phyloP scores from a whole-genome alignment of 1,140 invertebrate genomes.

The Nasonia giraulti region DNA sequence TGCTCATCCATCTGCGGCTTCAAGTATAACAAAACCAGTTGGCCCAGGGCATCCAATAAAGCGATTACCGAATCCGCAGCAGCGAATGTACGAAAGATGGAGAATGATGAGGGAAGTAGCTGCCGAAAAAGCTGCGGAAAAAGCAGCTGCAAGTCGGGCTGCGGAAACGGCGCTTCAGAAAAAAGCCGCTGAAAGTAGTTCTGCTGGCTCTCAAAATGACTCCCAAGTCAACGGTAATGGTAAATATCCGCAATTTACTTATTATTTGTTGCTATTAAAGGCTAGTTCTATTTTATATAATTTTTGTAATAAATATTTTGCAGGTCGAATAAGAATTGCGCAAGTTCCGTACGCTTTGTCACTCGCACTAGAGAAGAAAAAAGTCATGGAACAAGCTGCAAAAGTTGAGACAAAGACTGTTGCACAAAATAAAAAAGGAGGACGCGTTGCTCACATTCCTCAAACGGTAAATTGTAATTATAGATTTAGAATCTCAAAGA shows the following conservation, averaged over 20 bases:
- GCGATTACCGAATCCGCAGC: slow-evolving; percentile 66
- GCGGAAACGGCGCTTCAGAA: background rate
- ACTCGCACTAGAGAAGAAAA: slow-evolving; percentile 77
- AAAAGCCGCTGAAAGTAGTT: slow-evolving; percentile 25
- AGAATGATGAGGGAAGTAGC: slow-evolving; percentile 63
- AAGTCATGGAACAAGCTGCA: slow-evolving; percentile 71
- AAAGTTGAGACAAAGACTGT: slow-evolving; percentile 75
- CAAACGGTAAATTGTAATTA: slow-evolving; percentile 69
- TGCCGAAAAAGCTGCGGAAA: slow-evolving; percentile 61
- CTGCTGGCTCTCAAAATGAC: slow-evolving; percentile 49
- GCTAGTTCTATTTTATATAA: background rate
- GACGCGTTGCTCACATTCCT: slow-evolving; percentile 82
- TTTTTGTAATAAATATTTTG: slow-evolving; percentile 12
- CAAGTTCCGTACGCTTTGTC: slow-evolving; percentile 78
- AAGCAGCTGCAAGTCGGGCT: slow-evolving; percentile 29
- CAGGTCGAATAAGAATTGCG: slow-evolving; percentile 75
- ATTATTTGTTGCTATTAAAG: slow-evolving; percentile 8
- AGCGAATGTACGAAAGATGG: slow-evolving; percentile 71
- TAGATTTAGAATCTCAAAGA: background rate
- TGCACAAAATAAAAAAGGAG: slow-evolving; percentile 82
- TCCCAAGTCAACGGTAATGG: slow-evolving; percentile 66
- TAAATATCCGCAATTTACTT: slow-evolving; percentile 42
- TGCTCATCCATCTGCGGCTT: slow-evolving; percentile 68
- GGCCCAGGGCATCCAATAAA: slow-evolving; percentile 63
- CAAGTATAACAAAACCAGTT: slow-evolving; percentile 53